Evolutionary conservation across 2,113 vertebrate genomes (phyloP).

Genomic region (Perca flavescens): DNA sequence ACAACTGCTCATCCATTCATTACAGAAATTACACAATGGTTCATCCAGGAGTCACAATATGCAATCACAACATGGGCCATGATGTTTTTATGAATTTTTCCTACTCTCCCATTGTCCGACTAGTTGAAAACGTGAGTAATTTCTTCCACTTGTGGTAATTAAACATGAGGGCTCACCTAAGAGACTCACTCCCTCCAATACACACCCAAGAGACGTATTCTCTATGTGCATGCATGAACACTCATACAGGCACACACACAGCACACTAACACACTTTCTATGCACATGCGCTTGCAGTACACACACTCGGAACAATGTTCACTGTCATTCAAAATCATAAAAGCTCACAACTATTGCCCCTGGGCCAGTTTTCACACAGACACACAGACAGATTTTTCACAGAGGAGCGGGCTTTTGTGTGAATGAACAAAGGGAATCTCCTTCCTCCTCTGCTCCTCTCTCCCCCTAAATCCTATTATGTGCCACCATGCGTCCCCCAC

Average conservation of each 20-base stretch:
- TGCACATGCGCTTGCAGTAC: slow-evolving; percentile 16
- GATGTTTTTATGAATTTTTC: slow-evolving; percentile 6
- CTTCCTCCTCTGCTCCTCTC: slow-evolving; percentile 54
- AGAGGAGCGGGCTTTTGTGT: slow-evolving; percentile 64
- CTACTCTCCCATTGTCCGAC: slow-evolving; percentile 4
- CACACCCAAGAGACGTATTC: slow-evolving; percentile 18
- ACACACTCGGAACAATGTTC: slow-evolving; percentile 37
- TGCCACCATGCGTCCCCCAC: slow-evolving; percentile 71
- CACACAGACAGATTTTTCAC: slow-evolving; percentile 33
- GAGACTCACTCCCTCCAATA: slow-evolving; percentile 33
- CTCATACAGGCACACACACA: slow-evolving; percentile 22
- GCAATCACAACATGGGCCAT: neutral
- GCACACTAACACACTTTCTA: slow-evolving; percentile 26
- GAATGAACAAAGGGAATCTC: slow-evolving; percentile 80
- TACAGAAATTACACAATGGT: slow-evolving; percentile 17
- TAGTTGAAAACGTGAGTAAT: slow-evolving; percentile 19
- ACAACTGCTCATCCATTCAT: slow-evolving; percentile 32
- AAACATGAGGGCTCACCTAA: slow-evolving; percentile 41
- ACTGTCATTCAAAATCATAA: slow-evolving; percentile 52
- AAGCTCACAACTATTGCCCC: slow-evolving; percentile 57
- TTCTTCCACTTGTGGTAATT: slow-evolving; percentile 33
- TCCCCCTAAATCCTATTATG: slow-evolving; percentile 68
- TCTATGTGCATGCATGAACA: neutral
- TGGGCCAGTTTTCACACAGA: slow-evolving; percentile 49
- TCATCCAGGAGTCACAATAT: slow-evolving; percentile 19